These are phyloP conservation scores for Brachionus paranguensis DNA, from an alignment of 1,140 invertebrate genomes.

Conservation along the genomic window DNA sequence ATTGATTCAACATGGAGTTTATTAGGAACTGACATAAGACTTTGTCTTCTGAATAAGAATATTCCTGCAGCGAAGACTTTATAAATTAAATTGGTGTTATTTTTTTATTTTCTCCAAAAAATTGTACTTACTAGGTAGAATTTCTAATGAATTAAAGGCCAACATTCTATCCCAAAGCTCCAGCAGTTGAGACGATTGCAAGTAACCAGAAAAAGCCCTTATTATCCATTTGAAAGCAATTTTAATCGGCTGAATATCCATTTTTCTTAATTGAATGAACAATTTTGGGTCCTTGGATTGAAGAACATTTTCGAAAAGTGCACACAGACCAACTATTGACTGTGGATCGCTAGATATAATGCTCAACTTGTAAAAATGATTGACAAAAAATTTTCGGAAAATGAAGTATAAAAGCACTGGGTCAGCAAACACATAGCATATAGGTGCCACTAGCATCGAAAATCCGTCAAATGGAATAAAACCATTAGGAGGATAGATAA, in stretches of 20 bases:
- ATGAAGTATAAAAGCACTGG: conserved; percentile 77
- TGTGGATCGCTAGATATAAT: conserved; percentile 76
- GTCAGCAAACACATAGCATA: conserved; percentile 86
- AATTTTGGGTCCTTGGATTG: conserved; percentile 80
- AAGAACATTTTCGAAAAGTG: conserved; percentile 81
- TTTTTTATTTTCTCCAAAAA: too few species aligned
- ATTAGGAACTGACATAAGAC: not conserved
- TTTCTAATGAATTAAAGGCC: conserved; percentile 81
- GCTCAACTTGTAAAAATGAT: conserved; percentile 84
- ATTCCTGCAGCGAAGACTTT: conserved; percentile 29
- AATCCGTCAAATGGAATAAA: conserved; percentile 93
- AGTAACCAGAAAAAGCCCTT: conserved; percentile 82
- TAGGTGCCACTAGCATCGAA: conserved; percentile 89
- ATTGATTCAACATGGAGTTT: conserved; percentile 21
- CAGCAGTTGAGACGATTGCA: conserved; percentile 81
- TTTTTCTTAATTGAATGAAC: conserved; percentile 79
- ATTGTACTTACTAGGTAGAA: conserved; percentile 62
- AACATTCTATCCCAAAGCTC: conserved; percentile 84
- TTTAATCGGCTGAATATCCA: conserved; percentile 82
- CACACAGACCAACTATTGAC: conserved; percentile 54
- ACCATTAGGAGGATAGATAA: conserved; percentile 84
- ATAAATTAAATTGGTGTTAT: too few species aligned
- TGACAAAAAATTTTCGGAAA: conserved; percentile 80
- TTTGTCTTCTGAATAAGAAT: conserved; percentile 17
- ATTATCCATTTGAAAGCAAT: conserved; percentile 93